Evolutionary conservation across 2,888 invertebrate genomes (phyloP), one percentile per base, ranked within the genome.

Genomic region (Perdita meconis): DNA sequence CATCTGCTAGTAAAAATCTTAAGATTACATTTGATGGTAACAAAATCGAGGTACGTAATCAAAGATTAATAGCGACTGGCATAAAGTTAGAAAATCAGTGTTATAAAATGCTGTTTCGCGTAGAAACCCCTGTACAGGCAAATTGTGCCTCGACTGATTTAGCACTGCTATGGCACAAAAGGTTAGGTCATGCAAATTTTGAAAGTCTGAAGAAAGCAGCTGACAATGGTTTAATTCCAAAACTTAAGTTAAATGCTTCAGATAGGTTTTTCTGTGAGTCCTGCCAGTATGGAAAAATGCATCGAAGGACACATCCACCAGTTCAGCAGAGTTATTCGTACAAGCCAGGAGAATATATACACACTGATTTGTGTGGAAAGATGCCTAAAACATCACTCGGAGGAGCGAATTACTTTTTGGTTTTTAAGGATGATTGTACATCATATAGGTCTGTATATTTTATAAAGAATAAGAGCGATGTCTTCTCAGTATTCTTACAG

Each of bases 361-460:
- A 51, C 26, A n/a, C 51, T 51, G 51, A 51, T 51, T 4, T 51
- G 13, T 51, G 30, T 51, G 51, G 51, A 51, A 51, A 26, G 6
- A 30, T 51, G 51, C 51, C 51, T 0, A 12, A n/a, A 5, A 26
- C 51, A n/a, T 51, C 30, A 22, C 51, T 51, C 6, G 51, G 51
- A 26, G 26, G 51, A 13, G 13, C 51, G 13, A 30, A 26, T 26
- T 51, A 51, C 8, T 51, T 51, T n/a, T 6, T 51, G 13, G 19
- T 51, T 1, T 51, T 51, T 22, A 51, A 51, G 19, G 26, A 51
- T n/a, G 30, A 51, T 22, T 51, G 51, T n/a, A 51, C 51, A 26
- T 51, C 51, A 13, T 51, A 51, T 26, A 13, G 51, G 26, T 51
- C 22, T 51, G 26, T 30, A 5, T 30, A 51, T 26, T 51, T 51